A percentile compares a stretch with the other conserved stretches of the same genome.
These are phyloP conservation scores for Plusia festucae DNA, from an alignment of 2,888 invertebrate species.

Conservation along the genomic window DNA sequence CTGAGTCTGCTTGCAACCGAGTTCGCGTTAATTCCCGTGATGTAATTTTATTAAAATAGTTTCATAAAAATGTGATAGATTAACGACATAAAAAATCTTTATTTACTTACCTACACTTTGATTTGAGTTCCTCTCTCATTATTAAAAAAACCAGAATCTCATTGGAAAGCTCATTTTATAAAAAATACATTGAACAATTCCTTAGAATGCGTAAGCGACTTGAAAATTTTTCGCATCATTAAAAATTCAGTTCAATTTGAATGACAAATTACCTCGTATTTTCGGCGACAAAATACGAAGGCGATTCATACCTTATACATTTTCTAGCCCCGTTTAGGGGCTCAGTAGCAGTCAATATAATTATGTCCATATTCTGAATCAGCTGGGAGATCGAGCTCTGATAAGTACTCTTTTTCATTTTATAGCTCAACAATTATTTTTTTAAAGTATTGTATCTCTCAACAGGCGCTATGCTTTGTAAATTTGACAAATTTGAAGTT, in stretches of 20 bases:
- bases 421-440: background rate
- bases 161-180: background rate
- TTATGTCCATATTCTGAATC: background rate
- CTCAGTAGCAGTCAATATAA: slow-evolving; percentile 6
- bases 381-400: slow-evolving; percentile 6
- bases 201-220: background rate
- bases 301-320: slow-evolving; percentile 17
- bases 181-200: background rate
- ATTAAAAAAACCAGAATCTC: background rate
- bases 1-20: no score
- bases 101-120: background rate
- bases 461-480: no score
- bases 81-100: no score
- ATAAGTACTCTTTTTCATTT: background rate
- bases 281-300: slow-evolving; percentile 13
- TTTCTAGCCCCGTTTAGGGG: slow-evolving; percentile 10
- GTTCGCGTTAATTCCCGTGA: no score
- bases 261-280: slow-evolving; percentile 19
- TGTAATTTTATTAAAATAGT: no score
- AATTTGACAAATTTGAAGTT: no score
- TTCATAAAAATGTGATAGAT: no score
- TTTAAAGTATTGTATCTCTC: background rate
- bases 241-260: slow-evolving; percentile 8
- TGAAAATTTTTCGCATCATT: background rate
- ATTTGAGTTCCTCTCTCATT: background rate